Percentiles rank a stretch among this genome's conserved stretches.
phyloP scores from a whole-genome alignment of 2,888 invertebrate genomes.

The Cryptosula pallasiana region DNA sequence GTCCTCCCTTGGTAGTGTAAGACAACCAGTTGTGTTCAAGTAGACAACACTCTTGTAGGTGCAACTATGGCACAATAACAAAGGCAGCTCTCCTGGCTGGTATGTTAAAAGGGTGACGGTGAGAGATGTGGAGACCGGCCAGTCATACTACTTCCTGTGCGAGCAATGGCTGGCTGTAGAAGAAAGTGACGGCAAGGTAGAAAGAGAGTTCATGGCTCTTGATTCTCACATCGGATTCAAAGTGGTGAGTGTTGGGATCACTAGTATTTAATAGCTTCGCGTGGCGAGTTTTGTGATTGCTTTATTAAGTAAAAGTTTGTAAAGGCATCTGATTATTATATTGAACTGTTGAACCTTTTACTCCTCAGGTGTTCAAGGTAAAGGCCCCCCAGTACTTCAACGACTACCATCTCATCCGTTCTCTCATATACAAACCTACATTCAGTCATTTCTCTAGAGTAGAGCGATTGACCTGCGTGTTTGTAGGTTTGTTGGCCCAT shows the following conservation, averaged over 20 bases:
- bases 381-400: conserved; percentile 47
- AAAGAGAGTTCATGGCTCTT: conserved; percentile 46
- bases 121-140: conserved; percentile 44
- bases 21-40: no score
- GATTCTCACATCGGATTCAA: conserved; percentile 42
- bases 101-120: conserved; percentile 51
- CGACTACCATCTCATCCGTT: conserved; percentile 50
- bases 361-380: conserved; percentile 42
- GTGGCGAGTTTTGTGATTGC: no score
- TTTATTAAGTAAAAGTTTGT: no score
- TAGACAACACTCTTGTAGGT: conserved; percentile 44
- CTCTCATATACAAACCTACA: conserved; percentile 43
- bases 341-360: no score
- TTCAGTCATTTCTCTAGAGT: conserved; percentile 47
- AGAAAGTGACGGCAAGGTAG: conserved; percentile 52
- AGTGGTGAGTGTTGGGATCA: no score
- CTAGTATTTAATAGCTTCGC: no score
- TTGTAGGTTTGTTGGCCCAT: conserved; percentile 42
- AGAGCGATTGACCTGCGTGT: conserved; percentile 46
- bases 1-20: no score
- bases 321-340: no score
- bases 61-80: conserved; percentile 54
- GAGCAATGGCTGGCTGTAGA: conserved; percentile 54
- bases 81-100: conserved; percentile 51
- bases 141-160: conserved; percentile 48